Conservation (phyloP, 2,888 invertebrate species). For the Pecten maximus region DNA sequence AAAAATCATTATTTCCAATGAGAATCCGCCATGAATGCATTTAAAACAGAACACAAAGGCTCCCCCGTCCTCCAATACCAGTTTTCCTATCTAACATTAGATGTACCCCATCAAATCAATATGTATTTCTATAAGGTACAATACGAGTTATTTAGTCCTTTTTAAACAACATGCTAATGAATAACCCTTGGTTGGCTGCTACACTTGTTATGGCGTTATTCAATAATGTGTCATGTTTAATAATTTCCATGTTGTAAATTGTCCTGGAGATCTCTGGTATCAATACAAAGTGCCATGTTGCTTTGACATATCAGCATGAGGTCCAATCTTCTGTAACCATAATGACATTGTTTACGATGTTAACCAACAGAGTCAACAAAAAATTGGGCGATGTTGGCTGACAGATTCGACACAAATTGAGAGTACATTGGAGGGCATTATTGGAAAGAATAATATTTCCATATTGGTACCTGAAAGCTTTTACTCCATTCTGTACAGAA, state of each 20-base stretch:
- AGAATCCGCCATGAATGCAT: not conserved
- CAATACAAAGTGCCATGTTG: not conserved
- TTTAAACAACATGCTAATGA: not conserved
- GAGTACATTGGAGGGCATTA: not conserved
- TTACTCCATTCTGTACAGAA: not conserved
- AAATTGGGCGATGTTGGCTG: too few relatives aligned
- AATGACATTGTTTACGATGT: not conserved
- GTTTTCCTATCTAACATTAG: not conserved
- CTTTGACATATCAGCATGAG: not conserved
- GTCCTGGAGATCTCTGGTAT: not conserved
- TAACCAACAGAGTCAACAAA: not conserved
- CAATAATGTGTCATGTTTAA: slow-evolving; percentile 8
- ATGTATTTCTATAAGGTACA: not conserved
- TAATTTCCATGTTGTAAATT: slow-evolving; percentile 6
- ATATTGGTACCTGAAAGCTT: not conserved
- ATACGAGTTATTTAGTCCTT: not conserved
- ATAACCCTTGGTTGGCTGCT: not conserved
- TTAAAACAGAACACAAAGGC: not conserved
- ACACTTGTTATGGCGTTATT: slow-evolving; percentile 1
- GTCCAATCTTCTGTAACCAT: not conserved
- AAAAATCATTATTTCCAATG: too few relatives aligned
- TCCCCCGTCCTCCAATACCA: not conserved
- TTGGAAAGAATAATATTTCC: not conserved
- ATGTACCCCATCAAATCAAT: not conserved
- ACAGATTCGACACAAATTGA: not conserved